These are phyloP conservation scores for Gastracanthus pulcherrimus DNA, from an alignment of 2,888 invertebrate genomes.

Conservation along the genomic window DNA sequence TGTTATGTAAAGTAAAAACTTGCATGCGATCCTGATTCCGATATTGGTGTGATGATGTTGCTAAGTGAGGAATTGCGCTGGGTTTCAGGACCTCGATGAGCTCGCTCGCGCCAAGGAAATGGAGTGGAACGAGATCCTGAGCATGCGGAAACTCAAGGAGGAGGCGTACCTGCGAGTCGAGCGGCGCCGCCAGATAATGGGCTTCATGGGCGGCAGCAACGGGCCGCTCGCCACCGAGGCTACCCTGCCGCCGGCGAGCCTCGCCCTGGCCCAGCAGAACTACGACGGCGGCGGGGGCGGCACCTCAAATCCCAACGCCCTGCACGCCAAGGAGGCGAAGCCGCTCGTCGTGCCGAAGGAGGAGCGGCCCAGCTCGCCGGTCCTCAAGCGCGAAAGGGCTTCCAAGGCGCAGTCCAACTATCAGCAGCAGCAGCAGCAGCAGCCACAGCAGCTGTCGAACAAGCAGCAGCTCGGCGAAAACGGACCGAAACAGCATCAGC, in stretches of 20 bases:
- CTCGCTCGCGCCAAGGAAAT: constrained; percentile 89
- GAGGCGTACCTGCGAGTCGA: constrained; percentile 87
- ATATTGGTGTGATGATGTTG: too few species aligned
- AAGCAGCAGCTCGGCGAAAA: constrained; percentile 57
- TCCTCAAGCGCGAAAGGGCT: constrained; percentile 67
- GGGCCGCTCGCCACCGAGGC: constrained; percentile 61
- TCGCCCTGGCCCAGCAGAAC: constrained; percentile 64
- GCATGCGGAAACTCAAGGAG: constrained; percentile 90
- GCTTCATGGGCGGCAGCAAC: constrained; percentile 71
- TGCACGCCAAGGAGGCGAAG: constrained; percentile 54
- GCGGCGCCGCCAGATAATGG: constrained; percentile 83
- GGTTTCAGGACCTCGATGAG: constrained; percentile 84
- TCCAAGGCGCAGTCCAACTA: constrained; percentile 63
- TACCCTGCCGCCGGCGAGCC: constrained; percentile 67
- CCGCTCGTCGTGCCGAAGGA: constrained; percentile 61
- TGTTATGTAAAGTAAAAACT: too few species aligned
- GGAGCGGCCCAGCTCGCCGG: constrained; percentile 62
- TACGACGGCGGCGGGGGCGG: constrained; percentile 50
- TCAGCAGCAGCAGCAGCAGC: constrained; percentile 27
- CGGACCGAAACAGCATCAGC: constrained; percentile 61
- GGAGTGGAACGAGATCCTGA: constrained; percentile 91
- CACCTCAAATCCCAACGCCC: constrained; percentile 3
- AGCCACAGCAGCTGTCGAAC: neutral
- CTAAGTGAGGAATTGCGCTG: too few species aligned
- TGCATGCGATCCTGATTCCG: too few species aligned